Conservation (phyloP, 2,888 invertebrate genomes). For the Aspidiotus destructor region DNA sequence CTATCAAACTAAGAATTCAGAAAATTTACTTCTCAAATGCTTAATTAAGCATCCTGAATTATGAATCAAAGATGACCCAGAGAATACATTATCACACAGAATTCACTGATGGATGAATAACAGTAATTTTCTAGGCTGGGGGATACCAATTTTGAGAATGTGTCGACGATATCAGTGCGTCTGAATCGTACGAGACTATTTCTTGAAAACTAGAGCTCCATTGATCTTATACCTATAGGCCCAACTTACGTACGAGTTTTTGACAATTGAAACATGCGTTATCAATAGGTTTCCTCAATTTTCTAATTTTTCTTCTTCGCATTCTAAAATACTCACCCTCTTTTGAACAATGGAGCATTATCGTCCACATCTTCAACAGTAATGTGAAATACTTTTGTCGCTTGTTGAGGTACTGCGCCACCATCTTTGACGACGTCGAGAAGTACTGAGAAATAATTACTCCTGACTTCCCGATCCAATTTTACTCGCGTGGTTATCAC, state of each 20-base stretch:
- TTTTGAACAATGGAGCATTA: constrained; percentile 61
- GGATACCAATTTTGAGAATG: too few species aligned
- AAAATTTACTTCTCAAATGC: too few species aligned
- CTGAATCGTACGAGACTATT: neutral
- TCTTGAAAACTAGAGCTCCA: neutral
- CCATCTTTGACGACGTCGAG: constrained; percentile 67
- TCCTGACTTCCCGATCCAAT: constrained; percentile 64
- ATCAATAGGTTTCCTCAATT: too few species aligned
- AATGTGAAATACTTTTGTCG: constrained; percentile 55
- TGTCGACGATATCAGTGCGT: neutral
- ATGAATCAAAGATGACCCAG: too few species aligned
- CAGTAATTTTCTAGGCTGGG: too few species aligned
- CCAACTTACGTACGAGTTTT: neutral
- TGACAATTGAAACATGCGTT: too few species aligned
- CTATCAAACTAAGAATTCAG: too few species aligned
- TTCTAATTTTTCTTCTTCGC: too few species aligned
- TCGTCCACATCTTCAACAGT: constrained; percentile 66
- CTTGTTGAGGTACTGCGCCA: constrained; percentile 66
- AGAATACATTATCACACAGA: too few species aligned
- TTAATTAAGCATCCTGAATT: too few species aligned
- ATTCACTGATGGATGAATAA: too few species aligned
- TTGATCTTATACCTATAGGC: too few species aligned
- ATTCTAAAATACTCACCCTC: constrained; percentile 51
- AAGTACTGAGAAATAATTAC: constrained; percentile 63
- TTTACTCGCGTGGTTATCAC: constrained; percentile 57